Base-by-base conservation (phyloP, 2,888 invertebrate species). In the Coenonympha glycerion region DNA sequence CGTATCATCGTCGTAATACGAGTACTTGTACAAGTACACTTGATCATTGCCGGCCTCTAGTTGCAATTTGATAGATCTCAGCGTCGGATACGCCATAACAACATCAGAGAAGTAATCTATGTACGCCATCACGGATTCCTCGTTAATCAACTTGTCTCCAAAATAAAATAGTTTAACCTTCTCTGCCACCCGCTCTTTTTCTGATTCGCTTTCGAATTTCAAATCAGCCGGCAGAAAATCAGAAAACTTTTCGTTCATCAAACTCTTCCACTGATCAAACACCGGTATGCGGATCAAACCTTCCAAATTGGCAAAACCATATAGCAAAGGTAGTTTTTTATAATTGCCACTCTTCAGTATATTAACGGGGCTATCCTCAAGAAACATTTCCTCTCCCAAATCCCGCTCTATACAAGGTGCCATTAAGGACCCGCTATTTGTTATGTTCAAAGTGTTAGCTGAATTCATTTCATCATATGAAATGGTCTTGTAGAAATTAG, bases 171-270 rank as follows among this genome's bases (percentile, higher is more conserved):
- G 44, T 55, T 70, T 74, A 1, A 72, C 51, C 45, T 46, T 48
- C 22, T 55, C 47, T 3, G 62, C 61, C 0, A 74, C 50, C 40
- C 56, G 40, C 26, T 67, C 53, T 44, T 54, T 71, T 44, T 72
- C 62, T 37, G 58, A 39, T 18, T 34, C 19, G 24, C 21, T 34
- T 36, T 47, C 8, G 24, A 60, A 61, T 33, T 65, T 50, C 3
- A 81, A 58, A 46, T 80, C 71, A 9, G 53, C 60, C 2, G 80
- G 77, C 13, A 81, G 28, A 73, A 74, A 80, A 11, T 77, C 69
- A 0, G 73, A 66, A 62, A 80, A 80, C 0, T 69, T 71, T 11
- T 63, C 52, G 60, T 75, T 74, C 76, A 81, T 79, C 45, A 28
- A 34, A 22, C 55, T 45, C 33, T 58, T 69, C 70, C 70, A 72